Evolutionary conservation across 2,113 vertebrate genomes (phyloP), one percentile per base, ranked within the genome.

Genomic region (Burhinus bistriatus): DNA sequence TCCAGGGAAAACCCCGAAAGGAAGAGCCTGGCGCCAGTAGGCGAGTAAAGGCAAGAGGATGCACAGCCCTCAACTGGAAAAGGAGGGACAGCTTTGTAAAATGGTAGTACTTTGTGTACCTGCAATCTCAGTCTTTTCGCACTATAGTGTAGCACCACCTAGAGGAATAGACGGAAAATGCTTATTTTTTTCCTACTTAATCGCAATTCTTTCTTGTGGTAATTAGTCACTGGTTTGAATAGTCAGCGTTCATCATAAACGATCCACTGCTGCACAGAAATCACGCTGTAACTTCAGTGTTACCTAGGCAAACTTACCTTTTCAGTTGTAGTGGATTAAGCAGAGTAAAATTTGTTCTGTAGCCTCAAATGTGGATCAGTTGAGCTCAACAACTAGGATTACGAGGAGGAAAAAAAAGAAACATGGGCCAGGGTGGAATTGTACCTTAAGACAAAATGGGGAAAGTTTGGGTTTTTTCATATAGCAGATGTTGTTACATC

Each of bases 91-190:
- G 65, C 83, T 64, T 1, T 18, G 54, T 17, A 5, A 90, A 70
- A 77, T 42, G 58, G 54, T 26, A 42, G 72, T 20, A 5, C 21
- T 26, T 62, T 26, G 47, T 68, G 0, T 7, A 34, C 13, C 54
- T 5, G 18, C 8, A 38, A 0, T 30, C 12, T 30, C 51, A 2
- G 26, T 22, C 25, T 12, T 54, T 9, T 21, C 58, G 1, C 15
- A 3, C 84, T 91, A 2, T 12, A 65, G 66, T 6, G 40, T 17
- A 83, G 93, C 96, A 83, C 96, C 97, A 90, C 57, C 97, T 96
- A 88, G 68, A 80, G 96, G 94, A 65, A 62, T 0, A 38, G 65
- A 40, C 19, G 66, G 12, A 62, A 81, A 87, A 26, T 8, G 30
- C 15, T 29, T 26, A 0, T 3, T 40, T 73, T 73, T 38, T 78